These are phyloP conservation scores for Perdita meconis DNA, from an alignment of 2,888 invertebrate genomes.

Conservation along the genomic window DNA sequence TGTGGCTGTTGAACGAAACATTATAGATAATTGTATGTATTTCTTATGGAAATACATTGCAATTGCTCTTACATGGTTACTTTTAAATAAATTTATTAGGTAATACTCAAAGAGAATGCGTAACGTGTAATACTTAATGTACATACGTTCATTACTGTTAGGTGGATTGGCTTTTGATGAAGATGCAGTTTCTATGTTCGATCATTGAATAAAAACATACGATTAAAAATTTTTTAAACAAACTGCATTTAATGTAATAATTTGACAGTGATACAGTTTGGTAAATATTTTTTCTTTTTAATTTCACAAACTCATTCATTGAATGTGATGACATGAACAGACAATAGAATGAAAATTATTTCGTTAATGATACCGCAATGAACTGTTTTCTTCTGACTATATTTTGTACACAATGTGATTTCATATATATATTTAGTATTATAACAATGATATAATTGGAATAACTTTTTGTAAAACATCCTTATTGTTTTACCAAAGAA, in stretches of 20 bases:
- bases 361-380: constrained; percentile 42
- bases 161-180: constrained; percentile 52
- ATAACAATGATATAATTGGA: constrained; percentile 41
- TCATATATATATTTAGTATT: constrained; percentile 49
- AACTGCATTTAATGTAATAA: constrained; percentile 37
- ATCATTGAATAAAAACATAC: constrained; percentile 36
- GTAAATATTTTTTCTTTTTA: constrained; percentile 27
- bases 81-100: constrained; percentile 58
- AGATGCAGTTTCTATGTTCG: constrained; percentile 44
- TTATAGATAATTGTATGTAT: constrained; percentile 54
- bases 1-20: constrained; percentile 53
- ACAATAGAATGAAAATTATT: constrained; percentile 47
- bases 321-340: constrained; percentile 41
- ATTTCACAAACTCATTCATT: constrained; percentile 26
- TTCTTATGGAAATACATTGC: constrained; percentile 55
- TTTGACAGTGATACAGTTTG: constrained; percentile 44
- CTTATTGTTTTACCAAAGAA: constrained; percentile 62
- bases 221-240: constrained; percentile 44
- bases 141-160: constrained; percentile 55
- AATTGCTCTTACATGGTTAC: constrained; percentile 51
- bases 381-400: constrained; percentile 46
- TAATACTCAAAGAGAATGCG: constrained; percentile 48
- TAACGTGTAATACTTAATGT: constrained; percentile 54
- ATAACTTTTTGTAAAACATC: constrained; percentile 55
- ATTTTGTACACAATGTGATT: constrained; percentile 52